Evolutionary conservation across 23 tunicate species (phyloP).

Genomic region (Ascidia mentula): DNA sequence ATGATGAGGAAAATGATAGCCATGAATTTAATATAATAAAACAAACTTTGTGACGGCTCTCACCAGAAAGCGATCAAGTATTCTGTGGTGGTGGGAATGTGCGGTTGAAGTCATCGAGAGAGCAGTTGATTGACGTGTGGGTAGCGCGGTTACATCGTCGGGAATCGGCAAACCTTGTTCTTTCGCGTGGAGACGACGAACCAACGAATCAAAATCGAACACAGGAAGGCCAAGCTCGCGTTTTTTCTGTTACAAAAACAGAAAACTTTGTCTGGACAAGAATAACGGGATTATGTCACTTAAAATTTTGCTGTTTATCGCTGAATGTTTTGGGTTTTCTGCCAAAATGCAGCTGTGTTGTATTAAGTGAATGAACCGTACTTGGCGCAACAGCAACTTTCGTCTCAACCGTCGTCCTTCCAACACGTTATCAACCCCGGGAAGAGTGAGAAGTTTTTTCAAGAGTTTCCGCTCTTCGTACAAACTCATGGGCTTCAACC

Average conservation of each 20-base stretch:
- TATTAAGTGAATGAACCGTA: too few species aligned
- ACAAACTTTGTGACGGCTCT: background rate
- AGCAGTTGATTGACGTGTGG: background rate
- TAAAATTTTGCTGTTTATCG: background rate
- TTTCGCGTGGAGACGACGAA: constrained; percentile 45
- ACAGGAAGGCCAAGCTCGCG: constrained; percentile 67
- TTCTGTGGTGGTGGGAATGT: constrained; percentile 26
- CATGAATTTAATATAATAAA: too few species aligned
- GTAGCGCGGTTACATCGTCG: background rate
- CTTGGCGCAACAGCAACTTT: constrained; percentile 70
- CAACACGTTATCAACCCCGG: constrained; percentile 31
- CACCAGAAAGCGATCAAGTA: constrained; percentile 69
- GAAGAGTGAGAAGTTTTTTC: constrained; percentile 47
- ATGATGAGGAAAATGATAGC: too few species aligned
- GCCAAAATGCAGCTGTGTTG: too few species aligned
- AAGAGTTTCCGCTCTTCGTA: constrained; percentile 78
- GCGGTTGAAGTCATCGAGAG: background rate
- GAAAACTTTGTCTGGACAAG: background rate
- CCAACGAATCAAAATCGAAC: constrained; percentile 69
- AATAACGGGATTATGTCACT: background rate
- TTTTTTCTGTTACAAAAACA: constrained; percentile 39
- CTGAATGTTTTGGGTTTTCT: too few species aligned
- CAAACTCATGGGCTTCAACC: constrained; percentile 51
- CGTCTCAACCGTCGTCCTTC: constrained; percentile 60
- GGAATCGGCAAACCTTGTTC: constrained; percentile 29